Conservation (phyloP, 2,113 vertebrate species). For the Ammodytes dubius region DNA sequence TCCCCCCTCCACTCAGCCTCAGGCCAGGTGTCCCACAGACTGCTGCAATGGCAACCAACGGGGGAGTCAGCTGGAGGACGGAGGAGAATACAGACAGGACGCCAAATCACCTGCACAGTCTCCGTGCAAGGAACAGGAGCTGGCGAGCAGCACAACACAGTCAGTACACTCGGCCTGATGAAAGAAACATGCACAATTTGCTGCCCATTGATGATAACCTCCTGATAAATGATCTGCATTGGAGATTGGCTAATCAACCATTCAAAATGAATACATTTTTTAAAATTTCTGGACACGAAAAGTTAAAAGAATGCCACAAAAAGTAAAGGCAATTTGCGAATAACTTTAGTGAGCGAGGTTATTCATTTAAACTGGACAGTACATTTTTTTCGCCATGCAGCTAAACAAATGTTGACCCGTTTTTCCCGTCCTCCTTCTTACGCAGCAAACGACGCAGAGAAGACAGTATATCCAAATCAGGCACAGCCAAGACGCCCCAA, state of each 20-base stretch:
- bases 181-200: not conserved
- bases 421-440: not conserved
- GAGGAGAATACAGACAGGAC: slow-evolving; percentile 79
- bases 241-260: not conserved
- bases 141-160: slow-evolving; percentile 86
- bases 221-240: not conserved
- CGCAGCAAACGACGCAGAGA: slow-evolving; percentile 90
- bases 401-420: not conserved
- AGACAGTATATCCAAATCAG: slow-evolving; percentile 90
- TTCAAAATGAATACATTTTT: too few relatives aligned
- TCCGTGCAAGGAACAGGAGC: slow-evolving; percentile 84
- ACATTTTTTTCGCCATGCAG: not conserved
- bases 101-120: slow-evolving; percentile 73
- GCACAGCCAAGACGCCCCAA: slow-evolving; percentile 84
- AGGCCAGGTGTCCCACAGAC: slow-evolving; percentile 80
- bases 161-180: slow-evolving; percentile 68
- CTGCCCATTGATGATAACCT: not conserved
- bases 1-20: slow-evolving; percentile 71
- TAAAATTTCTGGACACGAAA: not conserved
- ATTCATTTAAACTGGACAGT: not conserved
- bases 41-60: slow-evolving; percentile 86
- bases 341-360: not conserved
- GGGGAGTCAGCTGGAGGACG: slow-evolving; percentile 77
- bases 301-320: not conserved
- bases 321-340: not conserved